Conservation (phyloP, 1,140 invertebrate species). For the Sitobion miscanthi region DNA sequence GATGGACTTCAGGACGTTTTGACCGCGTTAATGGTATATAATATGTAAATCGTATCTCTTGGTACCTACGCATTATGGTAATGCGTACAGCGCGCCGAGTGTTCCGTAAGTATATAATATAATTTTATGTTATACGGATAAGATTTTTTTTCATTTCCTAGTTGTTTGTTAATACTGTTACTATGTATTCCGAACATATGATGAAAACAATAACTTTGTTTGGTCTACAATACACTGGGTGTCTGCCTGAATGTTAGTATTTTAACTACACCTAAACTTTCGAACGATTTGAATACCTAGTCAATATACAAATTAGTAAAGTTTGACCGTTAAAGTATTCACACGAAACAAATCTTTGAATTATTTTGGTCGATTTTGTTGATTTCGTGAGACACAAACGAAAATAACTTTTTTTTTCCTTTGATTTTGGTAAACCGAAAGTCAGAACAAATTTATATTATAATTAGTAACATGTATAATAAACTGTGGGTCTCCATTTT, state of each 20-base stretch:
- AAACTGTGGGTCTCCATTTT: not conserved
- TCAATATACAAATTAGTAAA: not conserved
- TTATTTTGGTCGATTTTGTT: too few species aligned
- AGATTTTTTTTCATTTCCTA: not conserved
- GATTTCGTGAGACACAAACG: too few species aligned
- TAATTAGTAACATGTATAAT: not conserved
- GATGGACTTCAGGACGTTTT: not conserved
- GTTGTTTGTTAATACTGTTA: not conserved
- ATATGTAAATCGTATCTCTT: not conserved
- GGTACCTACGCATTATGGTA: not conserved
- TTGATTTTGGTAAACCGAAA: too few species aligned
- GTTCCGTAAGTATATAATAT: not conserved
- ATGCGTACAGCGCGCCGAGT: not conserved
- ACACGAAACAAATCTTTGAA: not conserved
- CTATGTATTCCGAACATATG: not conserved
- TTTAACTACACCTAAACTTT: too few species aligned
- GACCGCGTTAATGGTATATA: not conserved
- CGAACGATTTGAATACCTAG: not conserved
- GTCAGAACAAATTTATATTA: too few species aligned
- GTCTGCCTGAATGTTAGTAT: too few species aligned
- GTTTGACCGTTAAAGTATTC: not conserved
- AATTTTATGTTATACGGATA: not conserved
- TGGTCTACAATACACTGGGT: too few species aligned
- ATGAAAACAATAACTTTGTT: not conserved
- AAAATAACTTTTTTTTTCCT: too few species aligned